phyloP scores from a whole-genome alignment of 2,888 invertebrate genomes.

The Oasisia sp. region DNA sequence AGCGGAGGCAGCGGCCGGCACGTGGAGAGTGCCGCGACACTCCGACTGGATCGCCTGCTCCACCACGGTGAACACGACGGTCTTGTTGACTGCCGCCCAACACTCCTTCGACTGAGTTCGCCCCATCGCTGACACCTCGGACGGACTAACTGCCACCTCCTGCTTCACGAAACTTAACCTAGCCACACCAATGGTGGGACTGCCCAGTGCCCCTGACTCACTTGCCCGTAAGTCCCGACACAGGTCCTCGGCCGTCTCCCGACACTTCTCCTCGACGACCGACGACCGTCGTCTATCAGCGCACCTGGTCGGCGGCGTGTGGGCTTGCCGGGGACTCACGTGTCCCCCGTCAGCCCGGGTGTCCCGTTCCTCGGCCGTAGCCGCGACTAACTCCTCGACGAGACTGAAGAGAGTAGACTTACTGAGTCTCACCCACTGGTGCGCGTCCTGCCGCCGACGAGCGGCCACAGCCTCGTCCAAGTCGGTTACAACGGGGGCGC shows the following conservation, averaged over 20 bases:
- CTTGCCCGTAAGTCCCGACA: neutral
- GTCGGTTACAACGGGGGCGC: slow-evolving; percentile 10
- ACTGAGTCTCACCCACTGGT: slow-evolving; percentile 9
- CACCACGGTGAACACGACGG: neutral
- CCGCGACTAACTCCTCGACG: neutral
- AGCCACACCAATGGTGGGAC: neutral
- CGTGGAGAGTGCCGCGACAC: neutral
- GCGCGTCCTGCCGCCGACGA: slow-evolving; percentile 13
- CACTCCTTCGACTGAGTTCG: neutral
- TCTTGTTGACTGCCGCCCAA: slow-evolving; percentile 12
- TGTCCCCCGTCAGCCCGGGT: neutral
- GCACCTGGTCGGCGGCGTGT: neutral
- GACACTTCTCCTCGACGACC: neutral
- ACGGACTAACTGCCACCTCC: neutral
- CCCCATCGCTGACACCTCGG: neutral
- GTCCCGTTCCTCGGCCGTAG: neutral
- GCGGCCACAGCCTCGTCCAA: neutral
- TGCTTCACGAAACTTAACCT: slow-evolving; percentile 17
- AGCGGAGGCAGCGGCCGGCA: neutral
- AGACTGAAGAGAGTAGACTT: neutral
- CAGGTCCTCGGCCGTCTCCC: neutral
- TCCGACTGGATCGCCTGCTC: slow-evolving; percentile 6
- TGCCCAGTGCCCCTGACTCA: neutral
- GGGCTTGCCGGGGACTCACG: neutral
- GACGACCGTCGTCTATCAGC: neutral